phyloP scores from a whole-genome alignment of 2,797 vertebrate genomes.

The Chromis chromis region DNA sequence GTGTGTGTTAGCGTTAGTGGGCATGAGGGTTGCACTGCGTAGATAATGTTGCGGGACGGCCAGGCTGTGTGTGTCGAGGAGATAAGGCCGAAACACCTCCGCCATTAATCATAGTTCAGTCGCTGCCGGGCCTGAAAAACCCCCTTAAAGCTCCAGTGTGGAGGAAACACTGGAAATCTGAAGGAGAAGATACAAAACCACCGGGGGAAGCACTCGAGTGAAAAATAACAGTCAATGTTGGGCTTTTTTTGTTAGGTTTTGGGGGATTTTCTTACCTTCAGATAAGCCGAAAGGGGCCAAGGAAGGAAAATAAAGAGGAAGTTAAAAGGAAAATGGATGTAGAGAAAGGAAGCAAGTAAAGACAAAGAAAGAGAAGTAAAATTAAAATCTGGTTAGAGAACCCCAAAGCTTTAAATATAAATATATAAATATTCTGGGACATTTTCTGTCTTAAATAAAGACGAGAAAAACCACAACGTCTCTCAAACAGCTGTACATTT shows the following conservation, averaged over 20 bases:
- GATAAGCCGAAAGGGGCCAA: background rate
- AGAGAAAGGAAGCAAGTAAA: background rate
- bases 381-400: too few species aligned
- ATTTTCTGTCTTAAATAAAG: too few species aligned
- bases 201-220: background rate
- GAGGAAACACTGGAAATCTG: conserved; percentile 8
- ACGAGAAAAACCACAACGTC: too few species aligned
- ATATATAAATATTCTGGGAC: too few species aligned
- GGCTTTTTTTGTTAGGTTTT: too few species aligned
- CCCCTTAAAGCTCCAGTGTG: conserved; percentile 4
- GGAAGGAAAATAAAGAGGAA: background rate
- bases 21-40: conserved; percentile 28
- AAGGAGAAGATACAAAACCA: background rate
- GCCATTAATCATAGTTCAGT: conserved; percentile 71
- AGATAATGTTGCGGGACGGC: conserved; percentile 61
- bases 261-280: background rate
- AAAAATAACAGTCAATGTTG: background rate
- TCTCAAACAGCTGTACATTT: too few species aligned
- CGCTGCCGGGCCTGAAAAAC: conserved; percentile 37
- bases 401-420: too few species aligned
- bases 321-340: background rate
- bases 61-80: conserved; percentile 69
- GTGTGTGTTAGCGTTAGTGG: conserved; percentile 9
- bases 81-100: conserved; percentile 75
- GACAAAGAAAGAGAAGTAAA: too few species aligned